Evolutionary conservation across 2,888 invertebrate species (phyloP).

Genomic region (Gibbula magus): DNA sequence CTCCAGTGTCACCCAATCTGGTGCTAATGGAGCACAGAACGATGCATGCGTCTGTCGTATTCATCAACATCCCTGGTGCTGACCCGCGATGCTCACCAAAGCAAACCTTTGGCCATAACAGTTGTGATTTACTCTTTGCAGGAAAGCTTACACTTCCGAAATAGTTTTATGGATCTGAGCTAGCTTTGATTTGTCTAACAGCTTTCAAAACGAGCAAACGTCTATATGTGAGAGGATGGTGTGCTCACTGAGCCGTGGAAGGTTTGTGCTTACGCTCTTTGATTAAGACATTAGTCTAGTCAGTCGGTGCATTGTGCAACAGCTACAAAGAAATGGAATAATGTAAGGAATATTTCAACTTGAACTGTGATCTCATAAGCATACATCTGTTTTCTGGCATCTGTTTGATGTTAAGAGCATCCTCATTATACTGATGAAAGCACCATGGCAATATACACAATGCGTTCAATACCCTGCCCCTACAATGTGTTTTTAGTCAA

Average conservation of each 20-base stretch:
- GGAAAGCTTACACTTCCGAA: conserved; percentile 1
- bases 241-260: neutral
- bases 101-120: neutral
- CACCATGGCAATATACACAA: no score
- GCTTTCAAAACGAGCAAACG: neutral
- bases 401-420: no score
- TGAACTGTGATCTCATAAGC: no score
- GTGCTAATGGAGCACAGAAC: conserved; percentile 1
- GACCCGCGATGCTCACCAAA: neutral
- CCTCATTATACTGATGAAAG: no score
- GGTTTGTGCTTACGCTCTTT: no score
- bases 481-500: no score
- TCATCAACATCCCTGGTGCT: neutral
- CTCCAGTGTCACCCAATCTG: neutral
- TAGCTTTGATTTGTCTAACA: neutral
- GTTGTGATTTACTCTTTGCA: neutral
- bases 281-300: no score
- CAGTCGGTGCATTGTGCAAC: no score
- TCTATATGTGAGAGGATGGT: neutral
- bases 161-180: conserved; percentile 17
- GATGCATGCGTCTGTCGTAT: neutral
- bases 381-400: no score
- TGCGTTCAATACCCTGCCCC: no score
- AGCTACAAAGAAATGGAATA: no score
- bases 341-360: no score